Conservation (phyloP, 1,140 invertebrate species). For the Lordiphosa mommai region DNA sequence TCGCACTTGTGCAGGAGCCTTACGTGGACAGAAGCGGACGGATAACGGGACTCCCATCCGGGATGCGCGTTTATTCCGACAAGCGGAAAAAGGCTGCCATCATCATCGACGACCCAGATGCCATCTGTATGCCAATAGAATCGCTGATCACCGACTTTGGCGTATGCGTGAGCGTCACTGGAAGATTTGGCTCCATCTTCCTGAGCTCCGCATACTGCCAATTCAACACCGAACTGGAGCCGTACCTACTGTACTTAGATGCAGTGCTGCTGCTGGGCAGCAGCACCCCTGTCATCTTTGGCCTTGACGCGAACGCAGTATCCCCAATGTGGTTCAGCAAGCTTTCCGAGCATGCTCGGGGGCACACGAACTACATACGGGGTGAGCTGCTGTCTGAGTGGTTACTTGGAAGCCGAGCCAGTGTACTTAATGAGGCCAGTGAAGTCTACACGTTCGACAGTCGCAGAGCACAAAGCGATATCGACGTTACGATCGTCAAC, state of each 20-base stretch:
- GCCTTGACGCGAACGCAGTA: too few relatives aligned
- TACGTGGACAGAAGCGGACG: too few relatives aligned
- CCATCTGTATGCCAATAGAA: slow-evolving; percentile 3
- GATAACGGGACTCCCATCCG: too few relatives aligned
- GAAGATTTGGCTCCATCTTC: slow-evolving; percentile 11
- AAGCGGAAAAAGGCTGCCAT: not conserved
- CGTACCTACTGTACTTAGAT: not conserved
- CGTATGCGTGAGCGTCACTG: slow-evolving; percentile 18
- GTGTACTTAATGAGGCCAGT: too few relatives aligned
- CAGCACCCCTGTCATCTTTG: too few relatives aligned
- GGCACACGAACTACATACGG: not conserved
- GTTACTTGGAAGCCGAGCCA: not conserved
- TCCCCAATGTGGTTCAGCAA: not conserved
- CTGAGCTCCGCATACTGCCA: slow-evolving; percentile 9
- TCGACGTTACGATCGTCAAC: too few relatives aligned
- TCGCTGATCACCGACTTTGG: slow-evolving; percentile 2
- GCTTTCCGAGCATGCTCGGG: not conserved
- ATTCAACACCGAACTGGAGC: not conserved
- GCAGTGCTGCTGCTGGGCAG: too few relatives aligned
- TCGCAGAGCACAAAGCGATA: too few relatives aligned
- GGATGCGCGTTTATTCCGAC: too few relatives aligned
- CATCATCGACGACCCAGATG: slow-evolving; percentile 3
- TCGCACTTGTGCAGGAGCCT: too few relatives aligned
- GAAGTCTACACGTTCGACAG: too few relatives aligned
- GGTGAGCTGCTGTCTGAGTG: not conserved